phyloP scores from a whole-genome alignment of 2,888 invertebrate genomes.

The Erebia ligea region DNA sequence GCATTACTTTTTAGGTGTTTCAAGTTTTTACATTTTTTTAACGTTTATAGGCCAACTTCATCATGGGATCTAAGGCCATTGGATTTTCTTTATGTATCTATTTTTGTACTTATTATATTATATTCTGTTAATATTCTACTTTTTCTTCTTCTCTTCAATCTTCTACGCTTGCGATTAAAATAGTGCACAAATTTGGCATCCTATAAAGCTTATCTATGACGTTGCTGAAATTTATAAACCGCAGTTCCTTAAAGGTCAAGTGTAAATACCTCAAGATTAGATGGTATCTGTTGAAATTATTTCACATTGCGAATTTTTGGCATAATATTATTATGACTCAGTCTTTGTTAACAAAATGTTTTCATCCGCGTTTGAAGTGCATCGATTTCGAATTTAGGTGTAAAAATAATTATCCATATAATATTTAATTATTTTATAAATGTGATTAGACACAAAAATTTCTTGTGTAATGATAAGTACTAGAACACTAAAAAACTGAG shows the following conservation, averaged over 20 bases:
- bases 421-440: too few species aligned
- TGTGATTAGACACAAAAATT: too few species aligned
- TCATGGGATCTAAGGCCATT: too few species aligned
- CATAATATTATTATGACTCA: background rate
- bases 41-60: too few species aligned
- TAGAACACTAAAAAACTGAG: too few species aligned
- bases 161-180: background rate
- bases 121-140: background rate
- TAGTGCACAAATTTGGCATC: slow-evolving; percentile 6
- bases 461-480: too few species aligned
- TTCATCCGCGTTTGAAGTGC: too few species aligned
- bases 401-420: too few species aligned
- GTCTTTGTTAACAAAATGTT: background rate
- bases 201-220: slow-evolving; percentile 1
- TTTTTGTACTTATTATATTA: background rate
- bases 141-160: background rate
- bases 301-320: slow-evolving; percentile 2
- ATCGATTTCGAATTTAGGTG: too few species aligned
- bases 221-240: background rate
- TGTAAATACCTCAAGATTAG: slow-evolving; percentile 2
- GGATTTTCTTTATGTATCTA: too few species aligned
- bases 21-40: too few species aligned
- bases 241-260: slow-evolving; percentile 8
- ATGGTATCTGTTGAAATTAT: slow-evolving; percentile 7
- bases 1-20: too few species aligned